Evolutionary conservation across 2,888 invertebrate species (phyloP), one percentile per base, ranked within the genome.

Genomic region (Brassicogethes aeneus): DNA sequence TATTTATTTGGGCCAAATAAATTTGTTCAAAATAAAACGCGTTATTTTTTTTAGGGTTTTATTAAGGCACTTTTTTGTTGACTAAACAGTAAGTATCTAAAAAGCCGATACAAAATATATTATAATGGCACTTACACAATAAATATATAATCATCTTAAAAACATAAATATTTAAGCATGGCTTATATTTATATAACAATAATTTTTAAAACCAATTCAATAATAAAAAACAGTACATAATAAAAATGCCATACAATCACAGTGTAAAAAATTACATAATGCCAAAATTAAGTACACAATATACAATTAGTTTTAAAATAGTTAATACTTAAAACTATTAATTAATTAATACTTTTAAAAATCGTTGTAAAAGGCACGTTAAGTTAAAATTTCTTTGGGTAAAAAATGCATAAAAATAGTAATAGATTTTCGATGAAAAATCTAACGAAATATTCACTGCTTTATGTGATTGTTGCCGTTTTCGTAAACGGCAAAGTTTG

Each of bases 401-500:
- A 7, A 23, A 23, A 23, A 23, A 7, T 23, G 23, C 23, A n/a
- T n/a, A n/a, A n/a, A n/a, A n/a, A n/a, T n/a, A n/a, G n/a, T 23
- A 23, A 7, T 23, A 7, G 5, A 23, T 10, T 7, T 10, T 23
- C 5, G 5, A 23, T 10, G 10, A 23, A 23, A 23, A 23, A 5
- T 7, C 23, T 23, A 7, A n/a, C n/a, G n/a, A 5, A 23, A 23
- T 31, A n/a, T 16, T 41, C 50, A 52, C 40, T 52, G 51, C 49
- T 61, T 62, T 33, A 60, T 61, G 40, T 61, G 59, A 50, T 66
- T 67, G 47, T 65, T 64, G 36, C 66, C 69, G 37, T 66, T 61
- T 44, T 71, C 71, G 17, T 73, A 62, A 43, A 74, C 69, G 34
- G 66, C 71, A 44, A 60, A 63, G 38, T 67, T 67, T 2, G 76